Conservation (phyloP, 1,140 invertebrate species). For the Telenomus remus region DNA sequence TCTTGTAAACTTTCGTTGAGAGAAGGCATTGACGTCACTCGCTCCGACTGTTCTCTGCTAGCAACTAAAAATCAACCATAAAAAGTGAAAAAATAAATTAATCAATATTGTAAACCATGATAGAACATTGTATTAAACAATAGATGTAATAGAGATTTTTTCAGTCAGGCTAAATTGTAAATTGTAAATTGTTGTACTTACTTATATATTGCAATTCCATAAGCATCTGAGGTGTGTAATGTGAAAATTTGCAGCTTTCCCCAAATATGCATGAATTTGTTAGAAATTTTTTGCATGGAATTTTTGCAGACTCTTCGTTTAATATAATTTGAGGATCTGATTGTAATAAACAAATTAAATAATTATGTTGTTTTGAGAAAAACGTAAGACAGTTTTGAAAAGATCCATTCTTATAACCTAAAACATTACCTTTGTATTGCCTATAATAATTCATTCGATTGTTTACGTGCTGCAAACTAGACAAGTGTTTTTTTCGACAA, state of each 20-base stretch:
- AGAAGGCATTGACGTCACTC: slow-evolving; percentile 43
- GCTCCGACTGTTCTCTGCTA: slow-evolving; percentile 39
- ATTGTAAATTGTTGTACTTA: slow-evolving; percentile 69
- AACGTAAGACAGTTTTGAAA: not conserved
- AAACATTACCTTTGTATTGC: slow-evolving; percentile 77
- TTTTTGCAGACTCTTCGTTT: slow-evolving; percentile 78
- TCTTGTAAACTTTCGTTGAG: slow-evolving; percentile 60
- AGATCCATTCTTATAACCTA: too few relatives aligned
- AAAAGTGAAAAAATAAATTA: slow-evolving; percentile 8
- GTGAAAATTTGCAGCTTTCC: slow-evolving; percentile 79
- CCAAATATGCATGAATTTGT: slow-evolving; percentile 80
- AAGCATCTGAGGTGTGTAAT: slow-evolving; percentile 78
- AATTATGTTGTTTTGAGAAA: not conserved
- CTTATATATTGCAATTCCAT: slow-evolving; percentile 76
- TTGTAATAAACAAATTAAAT: slow-evolving; percentile 30
- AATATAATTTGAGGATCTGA: slow-evolving; percentile 79
- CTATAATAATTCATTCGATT: slow-evolving; percentile 79
- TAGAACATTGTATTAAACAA: too few relatives aligned
- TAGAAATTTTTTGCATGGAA: slow-evolving; percentile 77
- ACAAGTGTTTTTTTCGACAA: slow-evolving; percentile 80
- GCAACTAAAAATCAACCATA: slow-evolving; percentile 55
- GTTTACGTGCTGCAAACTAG: slow-evolving; percentile 79
- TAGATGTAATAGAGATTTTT: slow-evolving; percentile 9
- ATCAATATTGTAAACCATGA: not conserved
- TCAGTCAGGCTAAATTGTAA: too few relatives aligned